A percentile compares a stretch with the other conserved stretches of the same genome.
Conservation (phyloP, 2,113 vertebrate genomes). For the Edolisoma coerulescens region DNA sequence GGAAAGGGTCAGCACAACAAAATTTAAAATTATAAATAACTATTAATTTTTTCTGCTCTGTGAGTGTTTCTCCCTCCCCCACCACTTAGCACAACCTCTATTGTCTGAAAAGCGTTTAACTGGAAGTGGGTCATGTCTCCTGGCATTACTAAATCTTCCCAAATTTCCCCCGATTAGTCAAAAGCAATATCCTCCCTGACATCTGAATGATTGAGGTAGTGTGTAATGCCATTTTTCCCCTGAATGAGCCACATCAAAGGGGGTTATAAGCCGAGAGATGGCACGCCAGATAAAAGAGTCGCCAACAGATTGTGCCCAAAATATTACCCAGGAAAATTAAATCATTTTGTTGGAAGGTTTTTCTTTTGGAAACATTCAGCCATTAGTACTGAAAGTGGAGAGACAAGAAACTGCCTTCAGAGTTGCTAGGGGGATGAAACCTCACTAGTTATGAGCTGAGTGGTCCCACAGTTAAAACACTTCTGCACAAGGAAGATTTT, state of each 20-base stretch:
- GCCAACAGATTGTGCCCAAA: neutral
- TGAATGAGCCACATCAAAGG: conserved; percentile 50
- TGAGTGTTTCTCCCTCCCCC: neutral
- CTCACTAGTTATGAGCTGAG: neutral
- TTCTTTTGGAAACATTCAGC: neutral
- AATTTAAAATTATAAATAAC: neutral
- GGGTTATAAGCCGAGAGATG: neutral
- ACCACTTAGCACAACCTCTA: neutral
- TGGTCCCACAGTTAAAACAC: neutral
- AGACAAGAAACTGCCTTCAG: neutral
- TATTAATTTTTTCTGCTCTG: neutral
- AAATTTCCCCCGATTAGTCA: conserved; percentile 56
- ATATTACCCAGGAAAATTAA: neutral
- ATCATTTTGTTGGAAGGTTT: neutral
- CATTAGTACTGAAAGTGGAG: fast-evolving
- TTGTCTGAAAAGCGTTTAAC: conserved; percentile 21
- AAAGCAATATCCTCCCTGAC: neutral
- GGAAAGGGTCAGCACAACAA: neutral
- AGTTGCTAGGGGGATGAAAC: neutral
- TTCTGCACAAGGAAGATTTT: neutral
- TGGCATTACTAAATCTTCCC: conserved; percentile 53
- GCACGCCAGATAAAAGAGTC: neutral
- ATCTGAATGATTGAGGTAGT: conserved; percentile 37
- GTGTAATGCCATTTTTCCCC: conserved; percentile 55
- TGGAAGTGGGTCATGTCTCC: conserved; percentile 62